Base-by-base conservation (phyloP, 2,797 vertebrate species). In the Corythornis leucogaster region DNA sequence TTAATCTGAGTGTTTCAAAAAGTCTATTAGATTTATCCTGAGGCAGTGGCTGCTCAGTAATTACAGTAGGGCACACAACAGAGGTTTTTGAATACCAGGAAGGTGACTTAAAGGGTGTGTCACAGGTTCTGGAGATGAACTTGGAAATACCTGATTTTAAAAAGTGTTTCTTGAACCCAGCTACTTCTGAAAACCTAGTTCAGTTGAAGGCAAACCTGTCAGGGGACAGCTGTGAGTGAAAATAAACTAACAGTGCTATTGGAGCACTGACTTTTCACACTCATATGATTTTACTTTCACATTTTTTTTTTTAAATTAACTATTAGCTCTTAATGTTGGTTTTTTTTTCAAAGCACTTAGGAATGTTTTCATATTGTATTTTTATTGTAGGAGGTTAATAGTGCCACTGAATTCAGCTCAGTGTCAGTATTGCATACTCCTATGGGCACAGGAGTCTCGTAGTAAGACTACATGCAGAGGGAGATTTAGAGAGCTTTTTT, bases 1-100 rank as follows among this genome's bases (percentile, higher is more conserved):
- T 98, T 98, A 98, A 98, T 97, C 97, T 93, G 94, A 97, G 96
- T 97, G 96, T 96, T 96, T 96, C 97, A 96, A 97, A 98, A 98
- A 96, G 96, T 96, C 96, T 90, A 89, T 97, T 97, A 97, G 97
- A 98, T 98, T 98, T 98, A 97, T 97, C 94, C 95, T 69, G 89
- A 97, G 95, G 96, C 96, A 96, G 96, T 82, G 96, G 92, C 95
- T 97, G 97, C 96, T 97, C 94, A 77, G 94, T 98, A 97, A 98
- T 98, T 97, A 97, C 96, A 97, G 82, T 89, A 96, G 92, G 94
- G 95, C 95, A 96, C 88, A 88, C 12, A 92, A 77, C 3, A 78
- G 93, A 75, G 92, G 86, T 84, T 95, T 95, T 73, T 50, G 53
- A 93, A 81, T 50, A 26, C 24, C 12, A 58, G 90, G 43, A 81